Base-by-base conservation (phyloP, 23 tunicate species). In the Oikopleura vanhoeffeni region DNA sequence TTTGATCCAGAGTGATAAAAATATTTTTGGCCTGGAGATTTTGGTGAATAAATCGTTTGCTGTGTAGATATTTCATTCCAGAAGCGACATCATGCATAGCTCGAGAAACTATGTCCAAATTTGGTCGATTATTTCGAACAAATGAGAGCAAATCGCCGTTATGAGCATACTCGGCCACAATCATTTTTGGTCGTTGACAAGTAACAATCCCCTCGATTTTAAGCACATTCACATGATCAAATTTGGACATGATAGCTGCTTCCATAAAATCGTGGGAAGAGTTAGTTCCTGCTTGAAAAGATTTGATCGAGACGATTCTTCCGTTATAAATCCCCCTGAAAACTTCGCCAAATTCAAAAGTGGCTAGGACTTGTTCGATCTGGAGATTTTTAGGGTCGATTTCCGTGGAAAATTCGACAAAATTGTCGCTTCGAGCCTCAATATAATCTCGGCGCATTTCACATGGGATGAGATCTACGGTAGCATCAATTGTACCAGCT, bases 401-500 rank as follows among this genome's bases (percentile, higher is more conserved):
- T 13, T 30, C 79, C 27, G 34, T 13, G 38, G 38, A 71, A 32
- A 71, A 71, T 13, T 18, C 27, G 35, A 4, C 27, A 38, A 18
- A 71, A 28, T 3, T 32, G 32, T 71, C 79, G 3, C 34, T 24
- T 71, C 79, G 27, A 13, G 79, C 3, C 34, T 71, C 79, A 38
- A 71, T 38, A 30, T 71, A 71, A 38, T 18, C 27, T 3, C 27
- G 35, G 36, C 32, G 4, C 34, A 71, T 71, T 71, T 71, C 35
- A 30, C 79, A 71, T 3, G 79, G 79, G 32, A 71, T 71, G 79
- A 71, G 79, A 32, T 71, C 79, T 2, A 71, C 79, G 32, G 79
- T 24, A 2, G 79, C 79, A 32, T 71, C 79, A 18, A 71, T 71
- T 71, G 79, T 71, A 2, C 79, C 79, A 28, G 79, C 79, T 33